Evolutionary conservation across 2,797 vertebrate genomes (phyloP), one percentile per base, ranked within the genome.

Genomic region (Rhynchonycteris naso): DNA sequence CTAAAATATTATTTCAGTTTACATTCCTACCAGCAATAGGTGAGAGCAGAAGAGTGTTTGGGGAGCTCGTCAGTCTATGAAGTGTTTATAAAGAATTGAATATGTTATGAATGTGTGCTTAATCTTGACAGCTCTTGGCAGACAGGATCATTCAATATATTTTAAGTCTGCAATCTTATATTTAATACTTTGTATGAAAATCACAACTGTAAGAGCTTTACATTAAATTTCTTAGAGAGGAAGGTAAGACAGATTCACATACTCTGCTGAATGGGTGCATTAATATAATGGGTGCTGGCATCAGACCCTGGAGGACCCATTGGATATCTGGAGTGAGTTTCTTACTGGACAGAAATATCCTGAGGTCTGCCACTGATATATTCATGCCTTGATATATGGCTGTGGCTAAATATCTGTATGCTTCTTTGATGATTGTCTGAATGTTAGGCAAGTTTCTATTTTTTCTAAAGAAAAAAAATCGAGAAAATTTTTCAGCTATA

Each of bases 1-100:
- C 75, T 91, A 81, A 96, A 95, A 85, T 54, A 80, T 52, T 87
- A 19, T 91, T 90, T 76, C 19, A 83, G 4, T 61, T 92, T 95
- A 87, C 22, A 82, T 93, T 78, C 22, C 80, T 83, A 65, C 43
- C 35, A 94, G 24, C 71, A 96, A 28, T 58, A 7, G 26, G 33
- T 94, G 83, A 87, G 56, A 91, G 52, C 47, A 71, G 30, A 81
- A 68, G 28, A 54, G 33, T 91, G 28, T 93, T 95, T 59, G 75
- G 71, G 71, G 43, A 80, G 16, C 10, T 12, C 4, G 7, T 83
- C 84, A 61, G 56, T 91, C 68, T 83, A 8, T 18, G 74, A 83
- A 89, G 47, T 76, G 18, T 43, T 72, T 66, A 18, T 91, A 47
- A 68, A 78, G 50, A 93, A 66, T 75, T 91, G 30, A 66, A 12